These are phyloP conservation scores for Nephila pilipes DNA, from an alignment of 1,140 invertebrate species.

Conservation along the genomic window DNA sequence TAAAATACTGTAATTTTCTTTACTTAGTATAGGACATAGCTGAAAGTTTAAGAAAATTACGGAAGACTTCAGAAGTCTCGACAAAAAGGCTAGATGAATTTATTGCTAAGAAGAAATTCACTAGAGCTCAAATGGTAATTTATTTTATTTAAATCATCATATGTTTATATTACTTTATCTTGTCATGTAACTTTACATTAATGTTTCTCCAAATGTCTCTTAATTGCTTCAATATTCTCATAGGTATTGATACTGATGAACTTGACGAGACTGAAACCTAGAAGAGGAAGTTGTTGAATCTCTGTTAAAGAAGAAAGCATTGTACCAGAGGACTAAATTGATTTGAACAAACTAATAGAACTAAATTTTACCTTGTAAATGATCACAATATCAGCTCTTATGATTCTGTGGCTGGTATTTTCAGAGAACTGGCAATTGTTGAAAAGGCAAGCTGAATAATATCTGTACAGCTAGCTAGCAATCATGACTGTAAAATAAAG, in stretches of 20 bases:
- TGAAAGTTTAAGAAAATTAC: conserved; percentile 95
- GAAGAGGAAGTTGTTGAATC: conserved; percentile 98
- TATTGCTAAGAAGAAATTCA: conserved; percentile 87
- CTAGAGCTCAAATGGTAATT: conserved; percentile 92
- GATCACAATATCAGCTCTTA: conserved; percentile 5
- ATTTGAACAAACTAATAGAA: conserved; percentile 29
- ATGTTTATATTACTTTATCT: not conserved
- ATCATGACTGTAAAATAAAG: conserved; percentile 55
- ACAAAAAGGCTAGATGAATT: conserved; percentile 88
- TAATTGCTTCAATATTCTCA: conserved; percentile 79
- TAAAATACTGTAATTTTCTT: not conserved
- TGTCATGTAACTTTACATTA: not conserved
- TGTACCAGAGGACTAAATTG: conserved; percentile 65
- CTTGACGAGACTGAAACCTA: conserved; percentile 92
- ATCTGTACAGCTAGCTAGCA: conserved; percentile 29
- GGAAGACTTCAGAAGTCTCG: conserved; percentile 90
- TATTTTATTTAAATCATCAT: not conserved
- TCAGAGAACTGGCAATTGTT: not conserved
- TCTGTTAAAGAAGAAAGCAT: conserved; percentile 95
- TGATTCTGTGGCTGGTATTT: not conserved
- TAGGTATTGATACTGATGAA: conserved; percentile 96
- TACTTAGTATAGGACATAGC: conserved; percentile 88
- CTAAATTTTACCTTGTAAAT: conserved; percentile 58
- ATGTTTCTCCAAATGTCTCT: too few species aligned
- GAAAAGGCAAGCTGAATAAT: not conserved